phyloP scores from a whole-genome alignment of 30 jellyfish, hydroid and myxozoan genomes.

The Cassiopea xamachana region DNA sequence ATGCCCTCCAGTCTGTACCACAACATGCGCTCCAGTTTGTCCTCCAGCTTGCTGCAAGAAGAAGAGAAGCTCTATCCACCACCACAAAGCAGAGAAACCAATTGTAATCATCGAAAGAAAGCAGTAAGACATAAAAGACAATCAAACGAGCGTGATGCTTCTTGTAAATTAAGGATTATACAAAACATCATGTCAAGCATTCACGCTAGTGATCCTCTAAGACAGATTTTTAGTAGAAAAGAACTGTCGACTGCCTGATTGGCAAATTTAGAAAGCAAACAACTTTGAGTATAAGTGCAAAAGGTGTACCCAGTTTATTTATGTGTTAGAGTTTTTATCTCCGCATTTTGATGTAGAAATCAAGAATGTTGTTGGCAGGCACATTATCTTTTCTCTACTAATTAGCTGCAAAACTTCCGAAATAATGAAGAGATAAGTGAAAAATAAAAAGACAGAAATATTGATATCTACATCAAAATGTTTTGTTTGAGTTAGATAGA shows the following conservation, averaged over 20 bases:
- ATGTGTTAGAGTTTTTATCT: constrained; percentile 48
- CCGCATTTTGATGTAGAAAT: constrained; percentile 60
- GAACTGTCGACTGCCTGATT: constrained; percentile 31
- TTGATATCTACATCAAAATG: constrained; percentile 28
- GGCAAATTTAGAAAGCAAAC: constrained; percentile 12
- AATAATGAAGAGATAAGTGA: not conserved
- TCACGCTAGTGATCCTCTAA: not conserved
- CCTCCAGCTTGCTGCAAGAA: constrained; percentile 93
- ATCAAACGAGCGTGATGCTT: constrained; percentile 7
- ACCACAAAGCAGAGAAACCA: constrained; percentile 85
- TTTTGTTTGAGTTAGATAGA: constrained; percentile 19
- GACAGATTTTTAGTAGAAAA: constrained; percentile 13
- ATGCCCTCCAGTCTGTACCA: constrained; percentile 98
- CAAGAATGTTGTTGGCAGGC: constrained; percentile 5
- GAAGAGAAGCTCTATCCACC: constrained; percentile 72
- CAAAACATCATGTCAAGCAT: not conserved
- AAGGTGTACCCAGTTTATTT: constrained; percentile 24
- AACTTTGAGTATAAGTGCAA: constrained; percentile 10
- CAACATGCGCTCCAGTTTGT: constrained; percentile 94
- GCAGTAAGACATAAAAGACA: constrained; percentile 47
- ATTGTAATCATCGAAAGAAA: constrained; percentile 96
- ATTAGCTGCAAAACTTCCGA: not conserved
- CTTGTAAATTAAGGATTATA: constrained; percentile 58
- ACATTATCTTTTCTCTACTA: not conserved
- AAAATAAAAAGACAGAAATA: constrained; percentile 23